A percentile compares a stretch with the other conserved stretches of the same genome.
Conservation (phyloP, 1,140 invertebrate genomes). For the Oncopeltus fasciatus region DNA sequence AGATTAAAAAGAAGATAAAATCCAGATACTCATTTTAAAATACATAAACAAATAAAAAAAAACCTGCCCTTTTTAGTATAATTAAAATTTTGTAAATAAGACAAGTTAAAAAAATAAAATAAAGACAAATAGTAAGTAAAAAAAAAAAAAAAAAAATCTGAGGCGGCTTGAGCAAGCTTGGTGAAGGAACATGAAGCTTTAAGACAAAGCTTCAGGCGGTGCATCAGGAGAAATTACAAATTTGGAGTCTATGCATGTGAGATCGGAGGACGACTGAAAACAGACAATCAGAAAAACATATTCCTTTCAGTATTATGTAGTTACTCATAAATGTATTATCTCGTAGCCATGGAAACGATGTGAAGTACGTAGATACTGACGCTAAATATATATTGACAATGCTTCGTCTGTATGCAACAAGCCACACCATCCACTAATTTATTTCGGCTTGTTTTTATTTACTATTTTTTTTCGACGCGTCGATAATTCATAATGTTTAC, state of each 20-base stretch:
- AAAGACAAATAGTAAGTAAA: too few relatives aligned
- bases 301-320: background rate
- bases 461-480: background rate
- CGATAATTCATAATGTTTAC: background rate
- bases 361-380: background rate
- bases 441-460: background rate
- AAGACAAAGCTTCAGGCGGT: background rate
- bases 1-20: too few relatives aligned
- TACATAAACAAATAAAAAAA: too few relatives aligned
- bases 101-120: too few relatives aligned
- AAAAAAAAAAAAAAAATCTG: background rate
- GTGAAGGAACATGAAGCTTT: background rate
- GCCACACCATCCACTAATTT: background rate
- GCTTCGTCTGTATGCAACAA: background rate
- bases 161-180: background rate
- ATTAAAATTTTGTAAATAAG: too few relatives aligned
- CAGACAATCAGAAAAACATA: conserved; percentile 2
- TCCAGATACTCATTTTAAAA: too few relatives aligned
- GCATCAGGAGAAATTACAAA: background rate
- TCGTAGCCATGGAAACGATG: conserved; percentile 5
- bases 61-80: too few relatives aligned
- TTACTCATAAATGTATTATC: background rate
- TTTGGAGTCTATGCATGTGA: background rate
- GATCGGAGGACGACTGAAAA: conserved; percentile 8
- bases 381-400: too few relatives aligned